phyloP scores from a whole-genome alignment of 2,888 invertebrate genomes.

The Heteromurus nitidus region DNA sequence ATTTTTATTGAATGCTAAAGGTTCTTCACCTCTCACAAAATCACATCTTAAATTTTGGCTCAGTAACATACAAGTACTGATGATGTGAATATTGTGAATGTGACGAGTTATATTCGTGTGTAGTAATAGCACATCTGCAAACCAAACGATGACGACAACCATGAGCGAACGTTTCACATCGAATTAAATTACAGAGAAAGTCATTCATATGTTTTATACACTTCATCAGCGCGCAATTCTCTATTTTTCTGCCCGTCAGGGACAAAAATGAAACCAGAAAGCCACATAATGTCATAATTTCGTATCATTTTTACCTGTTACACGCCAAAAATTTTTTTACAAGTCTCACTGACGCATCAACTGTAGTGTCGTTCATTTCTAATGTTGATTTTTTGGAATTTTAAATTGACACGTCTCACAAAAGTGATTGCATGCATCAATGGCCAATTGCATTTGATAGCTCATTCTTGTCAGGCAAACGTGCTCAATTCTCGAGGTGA shows the following conservation, averaged over 20 bases:
- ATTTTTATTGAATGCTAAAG: conserved; percentile 36
- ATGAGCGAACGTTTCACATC: conserved; percentile 38
- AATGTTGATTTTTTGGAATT: conserved; percentile 22
- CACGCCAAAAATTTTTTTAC: conserved; percentile 9
- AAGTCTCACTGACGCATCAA: neutral
- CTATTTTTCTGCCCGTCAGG: conserved; percentile 43
- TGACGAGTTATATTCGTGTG: no score
- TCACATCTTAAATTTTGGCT: neutral
- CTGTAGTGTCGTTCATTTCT: neutral
- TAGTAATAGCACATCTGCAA: conserved; percentile 16
- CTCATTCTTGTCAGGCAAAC: neutral
- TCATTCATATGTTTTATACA: conserved; percentile 15
- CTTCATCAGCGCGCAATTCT: conserved; percentile 34
- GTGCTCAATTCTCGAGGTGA: neutral
- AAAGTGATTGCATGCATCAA: conserved; percentile 24
- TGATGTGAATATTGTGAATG: no score
- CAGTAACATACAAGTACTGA: conserved; percentile 3
- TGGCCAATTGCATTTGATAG: conserved; percentile 8
- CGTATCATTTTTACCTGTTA: conserved; percentile 32
- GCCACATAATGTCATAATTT: conserved; percentile 39
- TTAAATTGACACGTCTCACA: conserved; percentile 2
- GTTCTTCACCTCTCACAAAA: conserved; percentile 44
- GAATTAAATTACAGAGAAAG: conserved; percentile 57
- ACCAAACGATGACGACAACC: conserved; percentile 20
- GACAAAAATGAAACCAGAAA: conserved; percentile 50